These are phyloP conservation scores for Alectura lathami DNA, from an alignment of 2,113 vertebrate species.

Conservation along the genomic window DNA sequence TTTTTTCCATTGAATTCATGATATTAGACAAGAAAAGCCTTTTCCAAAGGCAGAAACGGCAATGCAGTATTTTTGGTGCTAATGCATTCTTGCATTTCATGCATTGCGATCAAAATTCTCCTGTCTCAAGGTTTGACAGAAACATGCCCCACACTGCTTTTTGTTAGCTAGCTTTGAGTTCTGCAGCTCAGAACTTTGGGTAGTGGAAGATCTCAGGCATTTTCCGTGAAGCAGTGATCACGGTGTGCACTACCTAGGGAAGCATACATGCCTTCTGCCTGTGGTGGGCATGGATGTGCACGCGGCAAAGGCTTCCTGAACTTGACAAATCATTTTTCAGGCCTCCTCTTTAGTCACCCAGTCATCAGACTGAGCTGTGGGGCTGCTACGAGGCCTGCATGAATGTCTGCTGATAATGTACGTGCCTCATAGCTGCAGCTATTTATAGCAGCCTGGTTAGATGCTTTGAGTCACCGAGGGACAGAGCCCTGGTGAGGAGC, in stretches of 20 bases:
- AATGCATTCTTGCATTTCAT: not conserved
- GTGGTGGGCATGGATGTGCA: not conserved
- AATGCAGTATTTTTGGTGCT: not conserved
- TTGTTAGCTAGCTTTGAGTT: not conserved
- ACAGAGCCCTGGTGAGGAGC: not conserved
- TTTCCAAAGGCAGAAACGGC: not conserved
- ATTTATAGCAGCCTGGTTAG: constrained; percentile 48
- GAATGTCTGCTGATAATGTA: constrained; percentile 11
- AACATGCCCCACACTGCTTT: not conserved
- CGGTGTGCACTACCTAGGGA: not conserved
- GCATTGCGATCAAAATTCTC: not conserved
- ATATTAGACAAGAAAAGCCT: not conserved
- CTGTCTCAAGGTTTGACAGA: not conserved
- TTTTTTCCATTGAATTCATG: not conserved
- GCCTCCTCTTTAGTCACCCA: not conserved
- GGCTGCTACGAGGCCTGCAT: not conserved
- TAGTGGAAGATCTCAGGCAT: not conserved
- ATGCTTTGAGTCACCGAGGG: not conserved
- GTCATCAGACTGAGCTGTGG: not conserved
- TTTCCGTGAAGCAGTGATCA: not conserved
- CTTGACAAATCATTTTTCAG: not conserved
- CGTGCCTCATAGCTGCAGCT: constrained; percentile 16
- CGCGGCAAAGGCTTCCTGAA: not conserved
- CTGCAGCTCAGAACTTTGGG: not conserved
- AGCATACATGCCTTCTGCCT: rapidly evolving